Evolutionary conservation across 2,888 invertebrate species (phyloP).

Genomic region (Osmoderma eremita): DNA sequence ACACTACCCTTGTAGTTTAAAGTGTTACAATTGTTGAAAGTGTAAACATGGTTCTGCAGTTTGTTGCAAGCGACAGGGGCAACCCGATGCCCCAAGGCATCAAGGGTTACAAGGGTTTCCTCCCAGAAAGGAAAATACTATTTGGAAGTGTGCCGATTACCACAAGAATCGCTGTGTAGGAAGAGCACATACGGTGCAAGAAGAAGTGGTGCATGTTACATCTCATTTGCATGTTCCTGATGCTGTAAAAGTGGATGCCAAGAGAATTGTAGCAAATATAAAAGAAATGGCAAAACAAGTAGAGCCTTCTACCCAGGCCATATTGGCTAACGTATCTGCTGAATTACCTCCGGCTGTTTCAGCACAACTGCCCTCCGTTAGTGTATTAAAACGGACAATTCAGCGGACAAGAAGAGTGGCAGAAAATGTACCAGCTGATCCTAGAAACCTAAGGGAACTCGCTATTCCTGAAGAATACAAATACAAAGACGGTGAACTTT

Average conservation of each 20-base stretch:
- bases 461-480: slow-evolving; percentile 20
- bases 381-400: slow-evolving; percentile 28
- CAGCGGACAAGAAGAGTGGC: slow-evolving; percentile 8
- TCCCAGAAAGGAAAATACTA: slow-evolving; percentile 1
- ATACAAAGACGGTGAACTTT: background rate
- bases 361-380: slow-evolving; percentile 31
- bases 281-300: slow-evolving; percentile 35
- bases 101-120: too few relatives aligned
- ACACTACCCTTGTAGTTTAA: too few relatives aligned
- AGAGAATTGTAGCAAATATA: slow-evolving; percentile 4
- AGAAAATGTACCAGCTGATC: slow-evolving; percentile 34
- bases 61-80: too few relatives aligned
- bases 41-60: too few relatives aligned
- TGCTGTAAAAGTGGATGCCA: slow-evolving; percentile 14
- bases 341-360: slow-evolving; percentile 33
- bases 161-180: slow-evolving; percentile 19
- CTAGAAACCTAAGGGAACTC: slow-evolving; percentile 22
- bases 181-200: slow-evolving; percentile 19
- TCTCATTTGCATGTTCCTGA: slow-evolving; percentile 13
- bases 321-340: slow-evolving; percentile 34
- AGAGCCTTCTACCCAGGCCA: slow-evolving; percentile 28
- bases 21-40: too few relatives aligned
- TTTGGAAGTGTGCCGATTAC: slow-evolving; percentile 8
- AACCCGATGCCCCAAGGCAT: too few relatives aligned
- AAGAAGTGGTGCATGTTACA: slow-evolving; percentile 17